phyloP scores from a whole-genome alignment of 2,888 invertebrate genomes.

The Crepidodera aurea region DNA sequence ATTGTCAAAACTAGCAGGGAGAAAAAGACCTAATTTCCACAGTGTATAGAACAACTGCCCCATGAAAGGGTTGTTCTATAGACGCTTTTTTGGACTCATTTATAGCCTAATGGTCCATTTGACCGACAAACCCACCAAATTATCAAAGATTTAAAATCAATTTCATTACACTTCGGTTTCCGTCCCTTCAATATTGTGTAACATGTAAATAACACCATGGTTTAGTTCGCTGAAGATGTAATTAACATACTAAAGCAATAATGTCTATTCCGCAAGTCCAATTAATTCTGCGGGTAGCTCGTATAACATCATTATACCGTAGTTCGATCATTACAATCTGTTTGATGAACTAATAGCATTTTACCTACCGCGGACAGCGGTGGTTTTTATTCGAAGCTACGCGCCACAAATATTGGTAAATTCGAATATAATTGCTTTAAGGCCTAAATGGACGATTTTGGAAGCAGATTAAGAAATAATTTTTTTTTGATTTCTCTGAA shows the following conservation, averaged over 20 bases:
- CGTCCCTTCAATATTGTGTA: constrained; percentile 20
- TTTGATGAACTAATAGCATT: constrained; percentile 22
- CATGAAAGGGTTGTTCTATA: too few relatives aligned
- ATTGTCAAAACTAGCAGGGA: too few relatives aligned
- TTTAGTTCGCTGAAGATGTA: constrained; percentile 25
- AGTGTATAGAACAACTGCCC: too few relatives aligned
- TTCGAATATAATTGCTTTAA: neutral
- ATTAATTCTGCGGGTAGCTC: constrained; percentile 28
- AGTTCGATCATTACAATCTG: constrained; percentile 23
- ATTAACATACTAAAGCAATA: constrained; percentile 33
- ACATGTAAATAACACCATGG: constrained; percentile 18
- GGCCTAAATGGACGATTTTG: too few relatives aligned
- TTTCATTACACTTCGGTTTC: constrained; percentile 1
- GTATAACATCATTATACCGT: constrained; percentile 26
- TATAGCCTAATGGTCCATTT: too few relatives aligned
- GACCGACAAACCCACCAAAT: neutral
- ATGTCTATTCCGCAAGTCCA: constrained; percentile 24
- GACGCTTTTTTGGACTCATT: too few relatives aligned
- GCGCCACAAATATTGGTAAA: neutral
- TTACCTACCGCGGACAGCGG: constrained; percentile 10
- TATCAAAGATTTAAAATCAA: constrained; percentile 11
- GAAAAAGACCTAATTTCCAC: too few relatives aligned
- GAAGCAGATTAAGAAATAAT: too few relatives aligned
- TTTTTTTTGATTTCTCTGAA: too few relatives aligned
- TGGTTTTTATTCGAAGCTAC: constrained; percentile 2